Evolutionary conservation across 2,113 vertebrate species (phyloP), one percentile per base, ranked within the genome.

Genomic region (Austrofundulus limnaeus): DNA sequence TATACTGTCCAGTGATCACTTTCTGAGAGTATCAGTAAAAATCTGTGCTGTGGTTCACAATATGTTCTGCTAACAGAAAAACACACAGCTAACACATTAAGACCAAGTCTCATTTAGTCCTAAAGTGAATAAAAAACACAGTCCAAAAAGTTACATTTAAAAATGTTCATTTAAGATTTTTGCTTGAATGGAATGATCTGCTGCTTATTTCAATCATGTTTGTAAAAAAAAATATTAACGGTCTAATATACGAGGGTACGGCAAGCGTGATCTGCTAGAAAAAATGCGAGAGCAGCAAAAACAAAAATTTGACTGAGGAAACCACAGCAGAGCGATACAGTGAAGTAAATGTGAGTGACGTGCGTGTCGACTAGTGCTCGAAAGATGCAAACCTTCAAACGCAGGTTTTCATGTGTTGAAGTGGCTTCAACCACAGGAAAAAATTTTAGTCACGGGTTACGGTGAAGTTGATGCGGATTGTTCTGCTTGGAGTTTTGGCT

Each of bases 141-240:
- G n/a, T n/a, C n/a, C n/a, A n/a, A n/a, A n/a, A n/a, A n/a, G n/a
- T n/a, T n/a, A 28, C 3, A 28, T 28, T 28, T 7, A 28, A 28
- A 66, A 15, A 59, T 62, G 41, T 24, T 43, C 37, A 39, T 42
- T 9, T 16, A 43, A 61, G 37, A 46, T 48, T 12, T 41, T 45
- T 34, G 9, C 46, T 54, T 31, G 57, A 75, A 63, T 47, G 1
- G 39, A 56, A 67, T 57, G 14, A 67, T 68, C 60, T 67, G n/a
- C 37, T 53, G 39, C 54, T 14, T 45, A 53, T 57, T 68, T 58
- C 24, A 61, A 58, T 51, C 63, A 49, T 25, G 39, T 28, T 24
- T 42, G n/a, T n/a, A n/a, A n/a, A n/a, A n/a, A n/a, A n/a, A n/a
- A n/a, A n/a, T n/a, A n/a, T n/a, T 21, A 45, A 61, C 16, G 42